phyloP scores from a whole-genome alignment of 53 echinoderm and acorn worm species.

The Crossaster papposus region DNA sequence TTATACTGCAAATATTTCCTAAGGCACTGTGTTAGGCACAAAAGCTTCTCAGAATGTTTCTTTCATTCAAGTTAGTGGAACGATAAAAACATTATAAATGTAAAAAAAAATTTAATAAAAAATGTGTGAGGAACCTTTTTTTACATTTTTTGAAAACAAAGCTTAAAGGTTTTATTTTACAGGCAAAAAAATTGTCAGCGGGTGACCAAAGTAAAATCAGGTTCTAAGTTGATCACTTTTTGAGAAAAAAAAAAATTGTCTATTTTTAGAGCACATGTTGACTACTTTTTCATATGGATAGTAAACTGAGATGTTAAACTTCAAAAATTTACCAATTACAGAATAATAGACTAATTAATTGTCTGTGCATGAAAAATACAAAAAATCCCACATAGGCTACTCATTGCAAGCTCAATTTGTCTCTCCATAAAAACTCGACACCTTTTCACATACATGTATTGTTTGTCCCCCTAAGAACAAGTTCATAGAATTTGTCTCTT shows the following conservation, averaged over 20 bases:
- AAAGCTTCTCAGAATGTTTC: conserved; percentile 40
- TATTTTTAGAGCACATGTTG: conserved; percentile 31
- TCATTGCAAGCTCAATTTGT: conserved; percentile 37
- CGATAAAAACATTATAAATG: conserved; percentile 35
- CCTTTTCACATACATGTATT: conserved; percentile 31
- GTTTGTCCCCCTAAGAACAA: conserved; percentile 37
- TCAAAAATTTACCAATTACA: conserved; percentile 16
- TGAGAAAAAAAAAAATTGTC: conserved; percentile 24
- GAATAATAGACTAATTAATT: conserved; percentile 34
- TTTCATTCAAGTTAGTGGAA: conserved; percentile 33
- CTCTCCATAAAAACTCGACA: conserved; percentile 5
- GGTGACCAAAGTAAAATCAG: conserved; percentile 4
- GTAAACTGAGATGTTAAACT: conserved; percentile 28
- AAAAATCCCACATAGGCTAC: conserved; percentile 32
- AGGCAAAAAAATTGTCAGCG: conserved; percentile 25
- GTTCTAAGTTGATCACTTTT: conserved; percentile 7
- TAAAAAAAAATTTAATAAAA: conserved; percentile 29
- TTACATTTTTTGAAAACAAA: conserved; percentile 35
- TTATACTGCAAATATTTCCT: conserved; percentile 38
- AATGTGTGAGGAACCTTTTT: conserved; percentile 30
- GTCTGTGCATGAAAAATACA: conserved; percentile 32
- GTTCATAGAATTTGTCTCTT: conserved; percentile 39
- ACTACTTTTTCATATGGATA: not conserved
- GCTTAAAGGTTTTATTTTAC: conserved; percentile 23
- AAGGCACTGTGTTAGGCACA: conserved; percentile 32